These are phyloP conservation scores for Apamea crenata DNA, from an alignment of 2,888 invertebrate genomes.

Conservation along the genomic window DNA sequence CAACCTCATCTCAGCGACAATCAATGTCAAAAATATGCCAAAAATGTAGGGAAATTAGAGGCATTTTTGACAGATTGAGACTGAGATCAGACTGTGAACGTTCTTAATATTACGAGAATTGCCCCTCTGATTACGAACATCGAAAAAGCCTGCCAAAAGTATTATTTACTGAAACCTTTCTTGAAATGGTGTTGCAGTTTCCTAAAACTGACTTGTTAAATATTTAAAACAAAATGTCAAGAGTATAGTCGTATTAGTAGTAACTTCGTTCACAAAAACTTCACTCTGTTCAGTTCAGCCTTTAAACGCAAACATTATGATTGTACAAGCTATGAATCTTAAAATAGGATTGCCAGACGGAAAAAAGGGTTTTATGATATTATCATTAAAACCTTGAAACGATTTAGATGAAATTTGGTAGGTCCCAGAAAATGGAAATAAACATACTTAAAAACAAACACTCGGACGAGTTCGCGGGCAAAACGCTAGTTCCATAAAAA, in stretches of 20 bases:
- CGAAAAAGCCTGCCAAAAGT: no score
- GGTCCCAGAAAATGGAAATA: neutral
- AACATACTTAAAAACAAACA: neutral
- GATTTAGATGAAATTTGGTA: neutral
- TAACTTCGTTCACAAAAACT: neutral
- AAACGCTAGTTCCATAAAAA: neutral
- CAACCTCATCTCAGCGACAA: neutral
- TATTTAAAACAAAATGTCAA: neutral
- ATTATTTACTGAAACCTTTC: neutral
- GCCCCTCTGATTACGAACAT: neutral
- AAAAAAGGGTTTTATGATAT: neutral
- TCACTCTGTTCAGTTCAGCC: conserved; percentile 2
- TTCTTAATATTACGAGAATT: neutral
- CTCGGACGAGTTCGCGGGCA: neutral
- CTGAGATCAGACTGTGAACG: neutral
- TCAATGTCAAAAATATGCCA: neutral
- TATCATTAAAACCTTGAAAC: neutral
- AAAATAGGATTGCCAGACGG: conserved; percentile 36
- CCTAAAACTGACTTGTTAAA: neutral
- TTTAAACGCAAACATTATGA: conserved; percentile 21
- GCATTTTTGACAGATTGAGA: neutral
- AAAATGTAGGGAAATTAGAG: neutral
- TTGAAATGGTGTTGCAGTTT: neutral
- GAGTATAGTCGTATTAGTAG: neutral
- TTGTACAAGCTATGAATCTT: conserved; percentile 42